Percentiles rank a stretch among this genome's conserved stretches.
phyloP scores from a whole-genome alignment of 1,140 invertebrate species.

The Zaprionus africanus region DNA sequence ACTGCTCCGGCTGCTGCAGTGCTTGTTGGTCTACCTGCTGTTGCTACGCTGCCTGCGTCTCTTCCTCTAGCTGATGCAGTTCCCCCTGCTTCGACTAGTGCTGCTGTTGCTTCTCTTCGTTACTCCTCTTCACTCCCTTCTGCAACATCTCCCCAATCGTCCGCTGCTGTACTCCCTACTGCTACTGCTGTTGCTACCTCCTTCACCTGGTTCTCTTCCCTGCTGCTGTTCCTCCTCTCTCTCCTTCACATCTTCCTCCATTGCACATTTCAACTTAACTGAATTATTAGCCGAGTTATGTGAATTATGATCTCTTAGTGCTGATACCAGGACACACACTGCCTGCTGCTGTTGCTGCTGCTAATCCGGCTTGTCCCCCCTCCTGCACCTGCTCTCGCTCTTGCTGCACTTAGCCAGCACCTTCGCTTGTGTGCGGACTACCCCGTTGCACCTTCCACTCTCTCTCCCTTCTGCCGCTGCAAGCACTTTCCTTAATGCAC shows the following conservation, averaged over 20 bases:
- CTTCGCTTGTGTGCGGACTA: constrained; percentile 13
- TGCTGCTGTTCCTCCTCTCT: constrained; percentile 16
- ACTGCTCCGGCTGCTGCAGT: not conserved
- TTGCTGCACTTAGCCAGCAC: constrained; percentile 37
- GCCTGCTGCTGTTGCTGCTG: constrained; percentile 16
- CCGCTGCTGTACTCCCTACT: not conserved
- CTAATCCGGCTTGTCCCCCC: constrained; percentile 3
- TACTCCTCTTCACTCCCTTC: too few species aligned
- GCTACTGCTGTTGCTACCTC: not conserved
- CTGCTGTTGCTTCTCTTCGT: not conserved
- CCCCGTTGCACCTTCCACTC: not conserved
- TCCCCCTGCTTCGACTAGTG: not conserved
- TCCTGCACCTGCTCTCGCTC: constrained; percentile 15
- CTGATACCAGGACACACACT: constrained; percentile 53
- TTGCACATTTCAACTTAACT: constrained; percentile 80
- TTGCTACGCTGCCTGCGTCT: constrained; percentile 10
- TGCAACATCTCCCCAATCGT: not conserved
- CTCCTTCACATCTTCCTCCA: constrained; percentile 27
- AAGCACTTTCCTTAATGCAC: constrained; percentile 80
- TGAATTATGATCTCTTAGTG: constrained; percentile 83
- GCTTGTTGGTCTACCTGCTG: constrained; percentile 4
- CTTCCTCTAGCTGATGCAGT: constrained; percentile 38
- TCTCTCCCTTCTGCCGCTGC: not conserved
- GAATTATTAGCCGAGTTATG: constrained; percentile 82
- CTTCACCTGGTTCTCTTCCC: constrained; percentile 32